Evolutionary conservation across 2,797 vertebrate genomes (phyloP), one percentile per base, ranked within the genome.

Genomic region (Nannoperca australis): DNA sequence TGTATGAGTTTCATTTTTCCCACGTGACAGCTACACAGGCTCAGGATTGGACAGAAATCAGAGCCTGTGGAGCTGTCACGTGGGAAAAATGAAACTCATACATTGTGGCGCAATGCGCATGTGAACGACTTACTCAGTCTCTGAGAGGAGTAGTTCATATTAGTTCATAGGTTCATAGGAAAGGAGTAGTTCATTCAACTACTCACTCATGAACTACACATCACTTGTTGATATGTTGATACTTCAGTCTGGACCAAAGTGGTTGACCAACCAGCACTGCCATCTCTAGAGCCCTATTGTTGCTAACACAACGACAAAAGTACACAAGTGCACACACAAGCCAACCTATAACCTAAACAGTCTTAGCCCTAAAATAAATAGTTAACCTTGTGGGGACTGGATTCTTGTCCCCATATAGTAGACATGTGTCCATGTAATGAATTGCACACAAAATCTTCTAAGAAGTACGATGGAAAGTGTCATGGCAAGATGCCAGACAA

Each of bases 401-500:
- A 51, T 66, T 70, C 15, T 4, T 78, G 65, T 75, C 45, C 34
- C 34, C 71, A 62, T 74, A 6, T 75, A 54, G 59, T 47, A 50
- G 50, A 65, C 40, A 0, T 47, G 54, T 74, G 68, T 78, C 53
- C 42, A 60, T 60, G 61, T 69, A 74, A 83, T 73, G 12, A 68
- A 66, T 64, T 74, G 49, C 78, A 79, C n/a, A 18, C 61, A 34
- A 15, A 70, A 0, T 24, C 9, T 56, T 61, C 20, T 68, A 42
- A 27, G 22, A 75, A 78, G 56, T 60, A 54, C 12, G 3, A 75
- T 75, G 27, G 42, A 70, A 81, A 73, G 68, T 56, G 47, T 27
- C 42, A 61, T 84, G 80, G 83, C 73, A 13, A 51, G 34, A 60
- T 76, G 65, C 90, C 84, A 90, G 66, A 77, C 50, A 75, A 84